Percentiles rank a stretch among this genome's conserved stretches.
These are phyloP conservation scores for Sminthopsis crassicaudata DNA, from an alignment of 2,113 vertebrate genomes.

Conservation along the genomic window DNA sequence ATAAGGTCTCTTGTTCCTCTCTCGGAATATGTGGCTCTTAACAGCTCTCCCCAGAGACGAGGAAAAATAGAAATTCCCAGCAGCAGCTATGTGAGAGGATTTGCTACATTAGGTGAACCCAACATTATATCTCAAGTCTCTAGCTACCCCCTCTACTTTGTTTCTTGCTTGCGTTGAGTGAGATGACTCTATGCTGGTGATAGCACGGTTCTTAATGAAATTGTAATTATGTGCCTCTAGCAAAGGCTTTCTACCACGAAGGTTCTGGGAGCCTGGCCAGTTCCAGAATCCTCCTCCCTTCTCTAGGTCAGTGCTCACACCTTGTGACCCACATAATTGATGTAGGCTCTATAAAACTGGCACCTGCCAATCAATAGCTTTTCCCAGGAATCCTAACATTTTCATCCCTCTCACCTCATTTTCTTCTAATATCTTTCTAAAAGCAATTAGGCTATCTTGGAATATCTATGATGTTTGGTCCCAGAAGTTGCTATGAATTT, in stretches of 20 bases:
- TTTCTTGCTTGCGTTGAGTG: not conserved
- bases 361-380: not conserved
- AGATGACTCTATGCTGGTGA: not conserved
- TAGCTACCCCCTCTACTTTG: not conserved
- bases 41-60: not conserved
- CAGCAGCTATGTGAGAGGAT: not conserved
- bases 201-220: not conserved
- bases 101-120: not conserved
- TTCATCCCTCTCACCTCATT: not conserved
- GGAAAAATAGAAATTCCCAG: not conserved
- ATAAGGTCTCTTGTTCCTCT: not conserved
- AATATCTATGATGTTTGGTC: not conserved
- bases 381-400: not conserved
- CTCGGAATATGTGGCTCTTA: not conserved
- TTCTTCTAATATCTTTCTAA: not conserved
- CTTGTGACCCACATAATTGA: not conserved
- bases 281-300: not conserved
- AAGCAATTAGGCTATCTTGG: not conserved
- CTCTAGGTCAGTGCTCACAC: not conserved
- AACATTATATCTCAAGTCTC: not conserved
- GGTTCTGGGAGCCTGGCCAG: not conserved
- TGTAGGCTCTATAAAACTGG: not conserved
- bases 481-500: not conserved
- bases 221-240: not conserved
- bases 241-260: not conserved